A percentile compares a stretch with the other conserved stretches of the same genome.
Conservation (phyloP, 1,140 invertebrate genomes). For the Drosophila kepulauana region DNA sequence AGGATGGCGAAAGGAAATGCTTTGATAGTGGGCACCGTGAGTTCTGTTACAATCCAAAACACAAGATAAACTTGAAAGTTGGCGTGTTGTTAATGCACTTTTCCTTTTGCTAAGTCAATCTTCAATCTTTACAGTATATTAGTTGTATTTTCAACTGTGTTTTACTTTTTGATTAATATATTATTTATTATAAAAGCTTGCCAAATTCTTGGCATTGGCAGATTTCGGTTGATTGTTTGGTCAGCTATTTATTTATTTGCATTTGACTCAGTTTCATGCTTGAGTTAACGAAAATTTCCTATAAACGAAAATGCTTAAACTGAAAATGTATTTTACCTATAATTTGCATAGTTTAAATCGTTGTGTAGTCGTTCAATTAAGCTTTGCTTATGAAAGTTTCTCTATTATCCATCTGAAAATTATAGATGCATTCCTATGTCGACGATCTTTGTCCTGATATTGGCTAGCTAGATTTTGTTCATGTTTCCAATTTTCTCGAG, state of each 20-base stretch:
- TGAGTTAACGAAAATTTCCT: conserved; percentile 43
- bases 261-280: conserved; percentile 20
- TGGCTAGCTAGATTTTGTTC: conserved; percentile 36
- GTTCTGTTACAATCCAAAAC: neutral
- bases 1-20: conserved; percentile 29
- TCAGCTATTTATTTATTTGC: conserved; percentile 40
- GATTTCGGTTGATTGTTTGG: conserved; percentile 61
- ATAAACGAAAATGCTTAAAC: conserved; percentile 22
- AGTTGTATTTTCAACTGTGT: conserved; percentile 3
- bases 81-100: conserved; percentile 14
- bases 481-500: conserved; percentile 18
- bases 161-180: conserved; percentile 2
- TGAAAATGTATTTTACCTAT: conserved; percentile 31
- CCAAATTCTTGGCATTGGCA: conserved; percentile 50
- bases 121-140: conserved; percentile 2
- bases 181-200: conserved; percentile 42
- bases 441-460: conserved; percentile 33
- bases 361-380: conserved; percentile 66
- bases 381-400: conserved; percentile 70
- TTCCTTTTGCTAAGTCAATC: conserved; percentile 16
- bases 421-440: conserved; percentile 24
- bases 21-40: conserved; percentile 27
- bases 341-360: conserved; percentile 48
- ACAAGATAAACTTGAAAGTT: conserved; percentile 12
- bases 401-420: conserved; percentile 63